Evolutionary conservation across 2,113 vertebrate genomes (phyloP), one percentile per base, ranked within the genome.

Genomic region (Tupaia tana): DNA sequence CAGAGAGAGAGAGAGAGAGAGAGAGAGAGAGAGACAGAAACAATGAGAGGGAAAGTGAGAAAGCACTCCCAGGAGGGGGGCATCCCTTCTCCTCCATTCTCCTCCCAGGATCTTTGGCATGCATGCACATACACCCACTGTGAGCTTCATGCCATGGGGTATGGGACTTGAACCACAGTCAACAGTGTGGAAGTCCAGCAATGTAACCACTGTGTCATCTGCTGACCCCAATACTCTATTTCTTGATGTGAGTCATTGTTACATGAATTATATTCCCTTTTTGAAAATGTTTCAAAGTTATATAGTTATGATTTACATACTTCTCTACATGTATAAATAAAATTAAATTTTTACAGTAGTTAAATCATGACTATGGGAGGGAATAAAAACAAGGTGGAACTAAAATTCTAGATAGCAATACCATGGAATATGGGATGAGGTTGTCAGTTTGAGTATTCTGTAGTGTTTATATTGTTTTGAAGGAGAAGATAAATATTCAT

Each of bases 301-400:
- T 54, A 22, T 54, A 73, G 9, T 73, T 66, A 89, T 52, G 1
- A 67, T 67, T 85, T 54, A 1, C 19, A 22, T 3, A 67, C 4
- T 89, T 84, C 73, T 73, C 66, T 70, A 25, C 22, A 22, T 74
- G 59, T 19, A 43, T 14, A 79, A 34, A 69, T 84, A 79, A 61
- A 43, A 89, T 78, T 66, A 59, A 89, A 73, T 58, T 43, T 95
- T 81, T 88, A 27, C 54, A 63, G 82, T 59, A 86, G 74, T 67
- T 43, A 43, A 80, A 66, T 74, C 31, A 71, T 78, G 69, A 73
- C 63, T 69, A 90, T 27, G 54, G 71, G 9, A 10, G 29, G 56
- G 24, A 80, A 61, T 81, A 56, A 75, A 90, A 86, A 56, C 7
- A 80, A 78, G 43, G 56, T 52, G 20, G 27, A 93, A 67, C 31